A percentile compares a stretch with the other conserved stretches of the same genome.
Conservation (phyloP, 2,113 vertebrate genomes). For the Pelmatolapia mariae region DNA sequence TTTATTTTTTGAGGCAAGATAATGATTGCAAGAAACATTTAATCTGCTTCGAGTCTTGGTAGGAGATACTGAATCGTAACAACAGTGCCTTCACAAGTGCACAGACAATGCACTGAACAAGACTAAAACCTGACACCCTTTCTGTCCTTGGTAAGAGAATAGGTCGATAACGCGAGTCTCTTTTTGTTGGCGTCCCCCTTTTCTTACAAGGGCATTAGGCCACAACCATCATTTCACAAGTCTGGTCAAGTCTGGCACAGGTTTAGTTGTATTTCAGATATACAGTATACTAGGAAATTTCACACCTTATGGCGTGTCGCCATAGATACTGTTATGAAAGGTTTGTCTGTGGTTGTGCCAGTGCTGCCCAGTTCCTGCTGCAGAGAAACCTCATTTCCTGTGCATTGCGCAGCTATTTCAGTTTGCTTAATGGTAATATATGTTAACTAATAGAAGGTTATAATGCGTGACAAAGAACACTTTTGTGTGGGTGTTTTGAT, state of each 20-base stretch:
- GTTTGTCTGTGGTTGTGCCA: slow-evolving; percentile 37
- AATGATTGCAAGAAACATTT: not conserved
- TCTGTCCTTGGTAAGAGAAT: slow-evolving; percentile 53
- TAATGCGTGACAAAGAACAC: not conserved
- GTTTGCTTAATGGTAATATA: not conserved
- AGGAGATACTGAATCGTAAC: slow-evolving; percentile 1
- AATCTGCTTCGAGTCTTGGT: not conserved
- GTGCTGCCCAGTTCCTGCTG: slow-evolving; percentile 23
- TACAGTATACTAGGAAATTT: not conserved
- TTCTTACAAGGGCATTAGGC: slow-evolving; percentile 19
- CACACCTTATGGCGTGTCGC: not conserved
- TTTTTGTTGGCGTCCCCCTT: slow-evolving; percentile 13
- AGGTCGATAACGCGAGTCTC: slow-evolving; percentile 45
- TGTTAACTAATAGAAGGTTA: not conserved
- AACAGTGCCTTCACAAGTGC: slow-evolving; percentile 5
- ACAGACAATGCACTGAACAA: slow-evolving; percentile 16
- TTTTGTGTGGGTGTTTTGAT: not conserved
- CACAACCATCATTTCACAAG: not conserved
- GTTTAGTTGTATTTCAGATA: not conserved
- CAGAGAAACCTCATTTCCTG: slow-evolving; percentile 11
- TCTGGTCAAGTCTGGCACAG: not conserved
- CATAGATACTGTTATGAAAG: slow-evolving; percentile 28
- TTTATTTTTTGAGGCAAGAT: not conserved
- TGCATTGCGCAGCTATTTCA: not conserved
- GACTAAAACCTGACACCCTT: slow-evolving; percentile 54